Percentiles rank a stretch among this genome's conserved stretches.
Conservation (phyloP, 2,888 invertebrate species). For the Apoderus coryli region DNA sequence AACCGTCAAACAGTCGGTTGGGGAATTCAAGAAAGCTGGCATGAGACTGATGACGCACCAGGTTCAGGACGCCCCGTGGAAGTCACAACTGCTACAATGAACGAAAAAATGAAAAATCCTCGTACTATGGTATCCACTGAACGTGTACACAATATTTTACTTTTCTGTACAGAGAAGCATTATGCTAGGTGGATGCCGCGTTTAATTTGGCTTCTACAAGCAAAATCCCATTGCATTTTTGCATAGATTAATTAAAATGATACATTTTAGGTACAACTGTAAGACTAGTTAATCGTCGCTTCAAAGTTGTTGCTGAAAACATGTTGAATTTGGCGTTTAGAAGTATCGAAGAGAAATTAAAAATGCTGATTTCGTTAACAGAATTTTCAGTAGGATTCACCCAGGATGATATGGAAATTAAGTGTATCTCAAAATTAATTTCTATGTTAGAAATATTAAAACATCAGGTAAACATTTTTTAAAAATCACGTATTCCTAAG, state of each 20-base stretch:
- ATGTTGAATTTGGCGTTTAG: constrained; percentile 23
- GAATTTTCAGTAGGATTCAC: constrained; percentile 21
- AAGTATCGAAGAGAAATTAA: constrained; percentile 20
- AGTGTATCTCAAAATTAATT: constrained; percentile 24
- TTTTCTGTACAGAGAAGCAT: background rate
- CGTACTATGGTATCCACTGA: too few relatives aligned
- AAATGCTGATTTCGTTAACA: constrained; percentile 18
- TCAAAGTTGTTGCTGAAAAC: constrained; percentile 24
- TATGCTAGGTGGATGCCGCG: too few relatives aligned
- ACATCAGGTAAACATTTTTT: constrained; percentile 21
- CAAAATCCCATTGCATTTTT: too few relatives aligned
- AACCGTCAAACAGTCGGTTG: too few relatives aligned
- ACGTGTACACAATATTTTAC: too few relatives aligned
- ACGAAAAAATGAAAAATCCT: too few relatives aligned
- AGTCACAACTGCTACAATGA: too few relatives aligned
- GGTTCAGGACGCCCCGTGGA: too few relatives aligned
- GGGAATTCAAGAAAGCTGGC: too few relatives aligned
- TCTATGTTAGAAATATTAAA: constrained; percentile 24
- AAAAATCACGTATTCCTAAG: constrained; percentile 2
- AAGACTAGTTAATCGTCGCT: constrained; percentile 24
- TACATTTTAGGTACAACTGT: constrained; percentile 22
- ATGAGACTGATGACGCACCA: too few relatives aligned
- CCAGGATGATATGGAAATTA: constrained; percentile 26
- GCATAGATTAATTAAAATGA: too few relatives aligned
- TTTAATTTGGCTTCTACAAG: too few relatives aligned